Conservation (phyloP, 2,888 invertebrate genomes). For the Anoncus sp. region DNA sequence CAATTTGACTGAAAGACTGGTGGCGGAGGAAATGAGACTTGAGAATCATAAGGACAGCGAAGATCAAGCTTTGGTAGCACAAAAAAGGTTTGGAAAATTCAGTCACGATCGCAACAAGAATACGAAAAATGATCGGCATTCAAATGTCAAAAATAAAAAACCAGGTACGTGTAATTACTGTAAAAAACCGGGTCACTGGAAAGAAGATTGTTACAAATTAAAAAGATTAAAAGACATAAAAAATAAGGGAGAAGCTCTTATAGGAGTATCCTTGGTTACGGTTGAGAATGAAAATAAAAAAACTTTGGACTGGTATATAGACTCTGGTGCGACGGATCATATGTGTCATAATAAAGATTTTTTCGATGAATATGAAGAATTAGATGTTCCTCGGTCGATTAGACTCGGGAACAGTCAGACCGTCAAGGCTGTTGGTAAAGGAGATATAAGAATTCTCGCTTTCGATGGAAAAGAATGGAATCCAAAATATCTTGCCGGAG, state of each 20-base stretch:
- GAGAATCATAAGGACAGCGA: slow-evolving; percentile 10
- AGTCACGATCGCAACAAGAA: slow-evolving; percentile 1
- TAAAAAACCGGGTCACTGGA: slow-evolving; percentile 27
- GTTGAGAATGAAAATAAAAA: background rate
- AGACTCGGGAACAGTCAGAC: slow-evolving; percentile 52
- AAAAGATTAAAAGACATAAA: slow-evolving; percentile 16
- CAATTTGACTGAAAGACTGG: slow-evolving; percentile 15
- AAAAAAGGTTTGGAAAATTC: background rate
- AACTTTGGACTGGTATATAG: slow-evolving; percentile 36
- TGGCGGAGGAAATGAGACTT: slow-evolving; percentile 25
- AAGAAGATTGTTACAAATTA: slow-evolving; percentile 9
- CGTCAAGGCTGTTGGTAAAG: slow-evolving; percentile 18
- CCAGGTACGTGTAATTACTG: slow-evolving; percentile 37
- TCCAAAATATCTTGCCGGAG: slow-evolving; percentile 50
- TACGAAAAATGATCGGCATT: background rate
- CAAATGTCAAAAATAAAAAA: slow-evolving; percentile 12
- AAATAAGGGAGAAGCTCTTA: slow-evolving; percentile 2
- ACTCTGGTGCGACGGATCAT: slow-evolving; percentile 61
- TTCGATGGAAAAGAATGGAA: slow-evolving; percentile 59
- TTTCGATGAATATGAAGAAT: slow-evolving; percentile 40
- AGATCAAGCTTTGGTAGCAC: slow-evolving; percentile 13
- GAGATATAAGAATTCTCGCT: slow-evolving; percentile 57
- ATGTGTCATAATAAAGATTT: slow-evolving; percentile 55
- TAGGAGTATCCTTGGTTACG: background rate
- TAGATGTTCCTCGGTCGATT: slow-evolving; percentile 11